Evolutionary conservation across 1,140 invertebrate genomes (phyloP), one percentile per base, ranked within the genome.

Genomic region (Oncopodura yosiiana): DNA sequence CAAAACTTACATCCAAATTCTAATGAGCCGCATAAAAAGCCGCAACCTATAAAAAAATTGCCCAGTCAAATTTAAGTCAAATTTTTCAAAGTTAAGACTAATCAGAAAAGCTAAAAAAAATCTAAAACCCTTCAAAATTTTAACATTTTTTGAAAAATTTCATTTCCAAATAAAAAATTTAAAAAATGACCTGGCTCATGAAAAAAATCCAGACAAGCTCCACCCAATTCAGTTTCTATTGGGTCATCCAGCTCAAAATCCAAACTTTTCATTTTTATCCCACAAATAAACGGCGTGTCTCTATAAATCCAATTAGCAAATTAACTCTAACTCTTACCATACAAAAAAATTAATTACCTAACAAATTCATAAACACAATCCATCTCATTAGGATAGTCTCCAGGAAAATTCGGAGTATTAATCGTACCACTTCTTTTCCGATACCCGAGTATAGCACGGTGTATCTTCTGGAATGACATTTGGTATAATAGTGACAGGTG

Each of bases 361-460:
- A 68, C 52, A 50, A 70, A 70, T 50, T 70, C 69, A 41, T 70
- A 70, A 12, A 70, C 65, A 36, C 69, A 70, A 54, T 70, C 69
- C 42, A 70, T 54, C 30, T 68, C 63, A 16, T 63, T 60, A 1
- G 68, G 67, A 53, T 70, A 70, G n/a, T 64, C 58, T 45, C 65
- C 61, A 11, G 69, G 69, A 52, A 62, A 66, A 46, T 64, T 69
- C 0, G 69, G 69, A 2, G 68, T 69, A 54, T 70, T 69, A 30
- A 70, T 68, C 11, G 65, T 68, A 26, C 69, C 69, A 4, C n/a
- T 63, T 62, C 21, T 51, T 54, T 30, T 70, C 68, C 11, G 62
- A 60, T 34, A 70, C 69, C 21, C 66, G 63, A 21, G 69, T 70
- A 54, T 67, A 70, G 49, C 69, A 70, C 9, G 61, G 61, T 12